Evolutionary conservation across 2,888 invertebrate genomes (phyloP).

Genomic region (Sclerodermus sp.): DNA sequence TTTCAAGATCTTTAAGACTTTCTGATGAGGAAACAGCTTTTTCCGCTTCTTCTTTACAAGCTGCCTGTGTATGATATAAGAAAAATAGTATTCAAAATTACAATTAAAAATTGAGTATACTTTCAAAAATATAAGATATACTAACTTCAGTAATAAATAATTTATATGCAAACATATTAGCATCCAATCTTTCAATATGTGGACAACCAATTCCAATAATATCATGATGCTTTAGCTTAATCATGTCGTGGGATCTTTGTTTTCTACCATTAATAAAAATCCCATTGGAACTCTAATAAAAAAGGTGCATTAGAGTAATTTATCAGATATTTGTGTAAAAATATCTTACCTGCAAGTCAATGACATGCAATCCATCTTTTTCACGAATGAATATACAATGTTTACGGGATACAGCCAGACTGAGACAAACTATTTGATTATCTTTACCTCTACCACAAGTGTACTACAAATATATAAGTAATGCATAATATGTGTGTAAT

Average conservation of each 20-base stretch:
- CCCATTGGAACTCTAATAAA: conserved; percentile 64
- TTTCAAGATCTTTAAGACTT: too few species aligned
- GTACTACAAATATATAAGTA: conserved; percentile 35
- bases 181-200: not conserved
- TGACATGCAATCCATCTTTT: conserved; percentile 30
- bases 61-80: too few species aligned
- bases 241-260: conserved; percentile 54
- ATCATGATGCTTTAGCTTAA: conserved; percentile 57
- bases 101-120: too few species aligned
- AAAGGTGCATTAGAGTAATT: not conserved
- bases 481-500: too few species aligned
- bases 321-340: not conserved
- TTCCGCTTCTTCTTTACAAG: not conserved
- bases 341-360: conserved; percentile 38
- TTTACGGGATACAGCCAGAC: conserved; percentile 39
- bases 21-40: too few species aligned
- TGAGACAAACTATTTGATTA: conserved; percentile 37
- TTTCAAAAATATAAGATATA: conserved; percentile 1
- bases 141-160: conserved; percentile 17
- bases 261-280: conserved; percentile 60
- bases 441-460: conserved; percentile 40
- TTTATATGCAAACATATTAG: conserved; percentile 20
- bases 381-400: conserved; percentile 41
- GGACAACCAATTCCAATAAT: conserved; percentile 61
- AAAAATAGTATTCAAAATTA: too few species aligned